Evolutionary conservation across 2,888 invertebrate species (phyloP), one percentile per base, ranked within the genome.

Genomic region (Trissolcus japonicus): DNA sequence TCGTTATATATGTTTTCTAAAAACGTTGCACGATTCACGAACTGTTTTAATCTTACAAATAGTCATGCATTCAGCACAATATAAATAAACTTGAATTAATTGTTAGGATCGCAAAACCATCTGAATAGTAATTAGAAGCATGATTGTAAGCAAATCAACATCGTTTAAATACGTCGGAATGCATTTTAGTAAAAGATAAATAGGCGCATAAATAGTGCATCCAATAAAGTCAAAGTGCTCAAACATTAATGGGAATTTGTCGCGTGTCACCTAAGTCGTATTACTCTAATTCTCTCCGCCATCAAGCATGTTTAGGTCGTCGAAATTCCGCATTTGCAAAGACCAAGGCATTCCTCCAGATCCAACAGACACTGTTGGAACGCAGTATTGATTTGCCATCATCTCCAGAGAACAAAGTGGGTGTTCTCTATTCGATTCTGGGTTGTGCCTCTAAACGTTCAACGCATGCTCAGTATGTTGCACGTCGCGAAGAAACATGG

Each of bases 371-470:
- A 57, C 29, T 55, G 57, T 61, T 59, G 72, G 59, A 71, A 78
- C 61, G 72, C 41, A 72, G 51, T 89, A 89, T 89, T 88, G 88
- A 89, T 89, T 88, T 87, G 82, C 87, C 87, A 88, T 89, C 86
- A 85, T 79, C 86, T 86, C 86, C 87, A 86, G 86, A 86, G 86
- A 86, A 85, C 84, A 61, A 57, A 50, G 82, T 83, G 84, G 84
- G 82, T 83, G 85, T 83, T 82, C 80, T 83, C 83, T 80, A 65
- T 78, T 63, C 76, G 60, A 50, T 82, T 78, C 78, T 82, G 81
- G 83, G 83, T 80, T 50, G 80, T 79, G 82, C 81, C 69, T 80
- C 76, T 78, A 69, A 73, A 57, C 71, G 74, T 59, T 73, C 51
- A 55, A 56, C 59, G 55, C 77, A 75, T 80, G 82, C 81, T 80